Percentiles rank a stretch among this genome's conserved stretches.
Evolutionary conservation across 2,113 vertebrate species (phyloP).

Genomic region (Galbula dea): DNA sequence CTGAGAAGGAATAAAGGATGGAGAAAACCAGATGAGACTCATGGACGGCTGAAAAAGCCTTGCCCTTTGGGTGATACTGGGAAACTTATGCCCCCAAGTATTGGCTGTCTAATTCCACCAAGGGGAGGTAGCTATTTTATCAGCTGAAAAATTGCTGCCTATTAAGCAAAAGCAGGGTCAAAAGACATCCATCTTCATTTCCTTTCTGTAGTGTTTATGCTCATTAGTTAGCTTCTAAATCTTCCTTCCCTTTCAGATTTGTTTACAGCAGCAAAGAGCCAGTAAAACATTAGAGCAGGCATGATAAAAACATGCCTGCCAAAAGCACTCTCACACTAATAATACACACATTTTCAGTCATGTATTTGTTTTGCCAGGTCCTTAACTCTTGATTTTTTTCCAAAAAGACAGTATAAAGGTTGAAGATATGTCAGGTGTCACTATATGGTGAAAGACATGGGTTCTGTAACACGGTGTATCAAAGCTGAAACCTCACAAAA

Average conservation of each 20-base stretch:
- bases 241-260: not conserved
- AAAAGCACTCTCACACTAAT: not conserved
- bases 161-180: not conserved
- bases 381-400: not conserved
- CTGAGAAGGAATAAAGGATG: not conserved
- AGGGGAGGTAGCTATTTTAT: not conserved
- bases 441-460: not conserved
- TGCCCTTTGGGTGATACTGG: not conserved
- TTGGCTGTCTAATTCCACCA: not conserved
- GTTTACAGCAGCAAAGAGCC: slow-evolving; percentile 2
- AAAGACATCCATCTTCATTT: not conserved
- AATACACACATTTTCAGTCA: not conserved
- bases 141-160: not conserved
- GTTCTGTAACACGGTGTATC: not conserved
- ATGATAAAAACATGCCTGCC: not conserved
- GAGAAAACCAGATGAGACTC: not conserved
- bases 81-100: not conserved
- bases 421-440: not conserved
- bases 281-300: not conserved
- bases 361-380: not conserved
- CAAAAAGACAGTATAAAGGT: not conserved
- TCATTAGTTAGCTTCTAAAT: slow-evolving; percentile 15
- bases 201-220: not conserved
- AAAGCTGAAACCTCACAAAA: not conserved
- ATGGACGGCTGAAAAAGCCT: not conserved